These are phyloP conservation scores for Gambusia affinis DNA, from an alignment of 2,113 vertebrate species.

Conservation along the genomic window DNA sequence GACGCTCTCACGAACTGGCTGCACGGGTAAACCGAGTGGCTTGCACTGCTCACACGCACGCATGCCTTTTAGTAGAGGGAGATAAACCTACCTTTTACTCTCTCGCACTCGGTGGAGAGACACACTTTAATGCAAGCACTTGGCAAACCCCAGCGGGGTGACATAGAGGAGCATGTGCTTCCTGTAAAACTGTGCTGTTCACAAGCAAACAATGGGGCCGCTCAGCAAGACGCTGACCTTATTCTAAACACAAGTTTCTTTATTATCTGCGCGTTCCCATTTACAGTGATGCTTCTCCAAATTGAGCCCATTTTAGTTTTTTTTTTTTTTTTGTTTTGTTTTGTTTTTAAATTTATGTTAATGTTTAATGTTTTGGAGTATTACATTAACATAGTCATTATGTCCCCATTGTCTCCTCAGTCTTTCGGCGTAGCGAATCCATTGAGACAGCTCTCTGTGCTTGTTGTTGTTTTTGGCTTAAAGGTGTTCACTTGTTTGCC, in stretches of 20 bases:
- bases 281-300: neutral
- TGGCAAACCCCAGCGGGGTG: slow-evolving; percentile 53
- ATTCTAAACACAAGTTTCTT: slow-evolving; percentile 12
- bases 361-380: too few species aligned
- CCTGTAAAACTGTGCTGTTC: slow-evolving; percentile 52
- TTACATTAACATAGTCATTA: neutral
- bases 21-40: slow-evolving; percentile 62
- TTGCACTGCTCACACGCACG: slow-evolving; percentile 70
- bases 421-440: neutral
- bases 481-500: slow-evolving; percentile 8
- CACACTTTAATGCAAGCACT: slow-evolving; percentile 59
- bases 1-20: slow-evolving; percentile 61
- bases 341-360: too few species aligned
- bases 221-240: slow-evolving; percentile 21
- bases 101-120: slow-evolving; percentile 45
- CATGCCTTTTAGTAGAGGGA: slow-evolving; percentile 69
- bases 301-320: too few species aligned
- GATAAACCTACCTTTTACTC: slow-evolving; percentile 71
- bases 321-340: too few species aligned
- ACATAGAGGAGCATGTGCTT: slow-evolving; percentile 65
- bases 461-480: neutral
- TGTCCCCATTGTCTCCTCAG: neutral
- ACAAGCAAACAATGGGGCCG: slow-evolving; percentile 21
- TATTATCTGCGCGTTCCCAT: neutral
- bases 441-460: neutral